Evolutionary conservation across 2,113 vertebrate genomes (phyloP).

Genomic region (Phalacrocorax pelagicus): DNA sequence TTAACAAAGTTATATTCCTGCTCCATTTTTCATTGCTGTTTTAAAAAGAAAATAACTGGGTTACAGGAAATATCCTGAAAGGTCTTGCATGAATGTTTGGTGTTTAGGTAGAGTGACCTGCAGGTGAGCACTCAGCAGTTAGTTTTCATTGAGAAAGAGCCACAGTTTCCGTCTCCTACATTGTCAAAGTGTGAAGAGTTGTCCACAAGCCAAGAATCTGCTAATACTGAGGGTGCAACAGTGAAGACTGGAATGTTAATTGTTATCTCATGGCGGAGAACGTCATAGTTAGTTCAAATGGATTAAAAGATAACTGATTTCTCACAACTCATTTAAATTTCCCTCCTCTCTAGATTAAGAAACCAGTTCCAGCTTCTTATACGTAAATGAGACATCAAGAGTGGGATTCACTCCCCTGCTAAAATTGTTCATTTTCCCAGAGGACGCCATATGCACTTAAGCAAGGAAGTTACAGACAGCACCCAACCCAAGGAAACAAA

Average conservation of each 20-base stretch:
- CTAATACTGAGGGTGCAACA: not conserved
- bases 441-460: not conserved
- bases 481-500: not conserved
- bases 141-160: not conserved
- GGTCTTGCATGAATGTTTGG: not conserved
- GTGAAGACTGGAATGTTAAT: not conserved
- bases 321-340: not conserved
- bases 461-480: not conserved
- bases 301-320: not conserved
- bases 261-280: not conserved
- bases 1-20: not conserved
- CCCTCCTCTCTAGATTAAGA: not conserved
- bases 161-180: not conserved
- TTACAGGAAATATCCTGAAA: not conserved
- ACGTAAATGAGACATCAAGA: not conserved
- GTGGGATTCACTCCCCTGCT: not conserved
- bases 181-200: not conserved
- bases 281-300: not conserved
- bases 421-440: not conserved
- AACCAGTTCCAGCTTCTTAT: not conserved
- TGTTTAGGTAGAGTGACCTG: not conserved
- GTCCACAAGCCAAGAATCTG: not conserved
- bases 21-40: slow-evolving; percentile 26
- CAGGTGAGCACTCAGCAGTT: not conserved
- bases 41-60: slow-evolving; percentile 12